phyloP scores from a whole-genome alignment of 2,888 invertebrate genomes.

The Carabus problematicus region DNA sequence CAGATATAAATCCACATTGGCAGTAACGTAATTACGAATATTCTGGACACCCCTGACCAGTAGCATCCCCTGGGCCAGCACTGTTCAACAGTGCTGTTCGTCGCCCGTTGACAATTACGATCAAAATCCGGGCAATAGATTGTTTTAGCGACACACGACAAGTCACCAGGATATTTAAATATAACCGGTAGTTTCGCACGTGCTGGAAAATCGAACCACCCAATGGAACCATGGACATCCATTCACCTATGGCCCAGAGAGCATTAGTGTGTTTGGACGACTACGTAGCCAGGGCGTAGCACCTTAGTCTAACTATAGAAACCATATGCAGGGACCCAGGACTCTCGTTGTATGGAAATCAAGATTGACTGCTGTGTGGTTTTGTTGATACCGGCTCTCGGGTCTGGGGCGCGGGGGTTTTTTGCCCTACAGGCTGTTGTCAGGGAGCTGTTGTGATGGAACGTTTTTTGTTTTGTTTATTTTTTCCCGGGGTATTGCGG shows the following conservation, averaged over 20 bases:
- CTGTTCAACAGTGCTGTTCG: neutral
- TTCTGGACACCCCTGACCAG: constrained; percentile 1
- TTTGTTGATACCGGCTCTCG: constrained; percentile 5
- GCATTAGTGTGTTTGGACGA: constrained; percentile 1
- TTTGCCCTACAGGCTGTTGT: no score
- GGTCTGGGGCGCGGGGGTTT: no score
- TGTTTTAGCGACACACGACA: constrained; percentile 9
- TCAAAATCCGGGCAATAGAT: constrained; percentile 5
- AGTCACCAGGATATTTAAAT: constrained; percentile 22
- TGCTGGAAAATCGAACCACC: constrained; percentile 18
- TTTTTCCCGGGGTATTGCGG: no score
- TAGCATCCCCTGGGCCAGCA: neutral
- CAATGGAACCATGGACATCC: neutral
- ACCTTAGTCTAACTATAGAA: constrained; percentile 24
- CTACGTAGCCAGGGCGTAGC: constrained; percentile 17
- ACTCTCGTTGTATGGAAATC: neutral
- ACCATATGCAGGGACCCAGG: neutral
- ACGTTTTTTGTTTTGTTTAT: no score
- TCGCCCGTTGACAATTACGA: constrained; percentile 6
- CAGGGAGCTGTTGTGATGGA: no score
- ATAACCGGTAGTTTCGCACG: constrained; percentile 22
- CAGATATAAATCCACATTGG: neutral
- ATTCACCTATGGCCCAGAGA: neutral
- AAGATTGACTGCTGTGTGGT: constrained; percentile 4
- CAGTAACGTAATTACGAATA: constrained; percentile 1